Percentiles rank a stretch among this genome's conserved stretches.
Conservation (phyloP, 2,888 invertebrate genomes). For the Tupiocoris notatus region DNA sequence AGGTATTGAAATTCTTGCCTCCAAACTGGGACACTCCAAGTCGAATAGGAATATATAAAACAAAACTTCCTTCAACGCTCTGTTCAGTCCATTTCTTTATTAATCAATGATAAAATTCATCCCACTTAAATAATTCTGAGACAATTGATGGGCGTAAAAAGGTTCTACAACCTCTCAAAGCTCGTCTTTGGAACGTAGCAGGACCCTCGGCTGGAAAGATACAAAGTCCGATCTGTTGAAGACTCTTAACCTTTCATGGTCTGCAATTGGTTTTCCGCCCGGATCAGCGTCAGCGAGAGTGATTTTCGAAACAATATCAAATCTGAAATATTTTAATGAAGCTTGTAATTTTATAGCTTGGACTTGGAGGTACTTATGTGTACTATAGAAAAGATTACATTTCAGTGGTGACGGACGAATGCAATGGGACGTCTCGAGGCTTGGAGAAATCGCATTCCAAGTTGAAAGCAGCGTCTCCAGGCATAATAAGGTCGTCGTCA, state of each 20-base stretch:
- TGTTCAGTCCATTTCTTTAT: too few relatives aligned
- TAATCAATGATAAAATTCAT: too few relatives aligned
- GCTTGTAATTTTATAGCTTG: too few relatives aligned
- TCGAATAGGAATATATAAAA: too few relatives aligned
- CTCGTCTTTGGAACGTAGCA: conserved; percentile 43
- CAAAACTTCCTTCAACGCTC: too few relatives aligned
- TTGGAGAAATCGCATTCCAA: conserved; percentile 64
- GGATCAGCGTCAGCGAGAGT: conserved; percentile 60
- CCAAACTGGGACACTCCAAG: too few relatives aligned
- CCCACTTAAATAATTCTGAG: too few relatives aligned
- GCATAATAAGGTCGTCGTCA: conserved; percentile 65
- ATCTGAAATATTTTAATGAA: conserved; percentile 37
- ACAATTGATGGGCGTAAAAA: too few relatives aligned
- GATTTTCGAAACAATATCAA: conserved; percentile 53
- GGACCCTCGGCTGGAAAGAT: conserved; percentile 44
- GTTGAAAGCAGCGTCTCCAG: conserved; percentile 66
- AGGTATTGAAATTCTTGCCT: too few relatives aligned
- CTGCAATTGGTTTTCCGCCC: conserved; percentile 52
- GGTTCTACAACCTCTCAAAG: too few relatives aligned
- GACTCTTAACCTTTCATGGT: conserved; percentile 26
- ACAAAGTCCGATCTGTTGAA: conserved; percentile 44
- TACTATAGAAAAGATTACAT: too few relatives aligned
- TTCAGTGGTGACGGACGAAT: conserved; percentile 56
- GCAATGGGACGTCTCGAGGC: conserved; percentile 59
- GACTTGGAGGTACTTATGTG: too few relatives aligned